Evolutionary conservation across 2,113 vertebrate species (phyloP), one percentile per base, ranked within the genome.

Genomic region (Onychorhynchus coronatus): DNA sequence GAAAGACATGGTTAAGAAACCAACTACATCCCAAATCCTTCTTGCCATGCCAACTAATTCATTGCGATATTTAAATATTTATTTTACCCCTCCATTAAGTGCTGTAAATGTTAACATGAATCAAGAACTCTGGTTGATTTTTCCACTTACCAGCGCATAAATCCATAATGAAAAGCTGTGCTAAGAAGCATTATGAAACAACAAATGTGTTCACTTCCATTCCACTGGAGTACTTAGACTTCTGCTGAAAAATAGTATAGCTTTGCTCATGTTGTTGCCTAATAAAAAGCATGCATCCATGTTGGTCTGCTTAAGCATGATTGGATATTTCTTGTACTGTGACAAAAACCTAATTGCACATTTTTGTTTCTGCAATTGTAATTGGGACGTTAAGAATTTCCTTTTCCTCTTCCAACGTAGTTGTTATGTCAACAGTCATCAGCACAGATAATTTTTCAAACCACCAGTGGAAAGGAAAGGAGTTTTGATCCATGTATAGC

Each of bases 1-100:
- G 97, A 98, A 98, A 97, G 96, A 96, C 97, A 88, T 93, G 94
- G 96, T 97, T 91, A 97, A 98, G 95, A 97, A 97, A 93, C 70
- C 58, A 79, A 81, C 63, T 70, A 88, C 91, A 97, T 88, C 66
- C 66, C 49, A 94, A 96, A 84, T 53, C 59, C 87, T 96, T 97
- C 97, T 97, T 97, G 85, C 95, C 92, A 85, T 96, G 95, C 93
- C 89, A 79, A 27, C 80, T 86, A 94, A 95, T 88, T 81, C 83
- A 88, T 93, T 93, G 49, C 6, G 3, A 70, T 73, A 72, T 61
- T 95, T 85, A 93, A 76, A 78, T 63, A 73, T 87, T 92, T 93
- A 56, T 93, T 94, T 96, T 89, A 93, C 14, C 46, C 73, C 78
- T 96, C 91, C 94, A 96, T 97, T 96, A 96, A 96, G 89, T 96